Conservation (phyloP, 2,797 vertebrate genomes). For the Schizopygopsis pylzovi region DNA sequence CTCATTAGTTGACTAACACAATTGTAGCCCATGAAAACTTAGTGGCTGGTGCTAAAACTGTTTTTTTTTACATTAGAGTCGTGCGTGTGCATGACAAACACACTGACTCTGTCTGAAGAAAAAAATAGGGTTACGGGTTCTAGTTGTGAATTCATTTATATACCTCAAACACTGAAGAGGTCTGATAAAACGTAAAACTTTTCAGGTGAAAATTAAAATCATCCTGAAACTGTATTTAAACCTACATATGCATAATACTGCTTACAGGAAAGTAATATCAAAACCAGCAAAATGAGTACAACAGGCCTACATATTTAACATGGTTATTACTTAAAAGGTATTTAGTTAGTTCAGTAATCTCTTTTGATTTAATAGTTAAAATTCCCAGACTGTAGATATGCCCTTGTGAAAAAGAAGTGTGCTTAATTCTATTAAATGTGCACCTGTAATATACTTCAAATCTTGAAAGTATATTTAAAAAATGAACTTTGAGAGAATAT, state of each 20-base stretch:
- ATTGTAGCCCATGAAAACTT: slow-evolving; percentile 35
- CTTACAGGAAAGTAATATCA: background rate
- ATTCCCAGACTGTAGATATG: background rate
- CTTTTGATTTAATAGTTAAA: background rate
- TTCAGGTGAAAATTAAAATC: slow-evolving; percentile 5
- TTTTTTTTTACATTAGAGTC: slow-evolving; percentile 4
- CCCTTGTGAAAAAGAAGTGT: background rate
- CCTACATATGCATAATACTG: background rate
- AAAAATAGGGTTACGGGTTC: background rate
- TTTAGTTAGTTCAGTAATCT: background rate
- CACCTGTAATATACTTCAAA: background rate
- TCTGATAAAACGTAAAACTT: background rate
- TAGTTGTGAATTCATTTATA: background rate
- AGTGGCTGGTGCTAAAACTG: background rate
- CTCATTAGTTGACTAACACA: slow-evolving; percentile 38
- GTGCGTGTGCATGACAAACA: background rate
- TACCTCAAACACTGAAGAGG: background rate
- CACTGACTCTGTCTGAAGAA: background rate
- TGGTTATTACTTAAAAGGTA: background rate
- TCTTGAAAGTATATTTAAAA: background rate
- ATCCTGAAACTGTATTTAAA: slow-evolving; percentile 30
- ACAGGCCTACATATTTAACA: background rate
- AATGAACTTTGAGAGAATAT: background rate
- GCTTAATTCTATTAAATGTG: background rate
- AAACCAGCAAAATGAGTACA: slow-evolving; percentile 21